Evolutionary conservation across 2,888 invertebrate species (phyloP).

Genomic region (Timandra comae): DNA sequence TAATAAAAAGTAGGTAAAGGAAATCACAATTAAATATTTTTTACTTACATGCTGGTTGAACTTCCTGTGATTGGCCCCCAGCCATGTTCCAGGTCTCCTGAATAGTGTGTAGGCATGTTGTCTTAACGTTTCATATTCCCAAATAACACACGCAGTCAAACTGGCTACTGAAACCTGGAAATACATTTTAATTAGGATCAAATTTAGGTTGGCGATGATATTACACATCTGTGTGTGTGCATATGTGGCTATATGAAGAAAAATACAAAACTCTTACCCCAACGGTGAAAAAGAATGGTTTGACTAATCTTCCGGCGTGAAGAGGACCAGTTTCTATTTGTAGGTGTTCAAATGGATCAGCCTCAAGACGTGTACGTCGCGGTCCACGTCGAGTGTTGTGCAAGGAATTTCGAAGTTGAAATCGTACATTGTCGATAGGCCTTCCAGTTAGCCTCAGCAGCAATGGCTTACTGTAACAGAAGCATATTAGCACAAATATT

Average conservation of each 20-base stretch:
- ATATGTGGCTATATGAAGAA: no score
- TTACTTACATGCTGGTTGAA: conserved; percentile 23
- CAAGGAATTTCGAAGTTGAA: conserved; percentile 51
- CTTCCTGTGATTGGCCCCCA: conserved; percentile 65
- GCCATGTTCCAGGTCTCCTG: conserved; percentile 69
- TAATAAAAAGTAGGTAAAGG: no score
- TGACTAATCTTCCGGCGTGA: conserved; percentile 66
- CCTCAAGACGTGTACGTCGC: conserved; percentile 36
- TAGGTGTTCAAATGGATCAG: conserved; percentile 58
- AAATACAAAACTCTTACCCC: no score
- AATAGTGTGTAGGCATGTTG: conserved; percentile 74
- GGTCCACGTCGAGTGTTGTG: conserved; percentile 45
- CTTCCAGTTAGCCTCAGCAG: conserved; percentile 32
- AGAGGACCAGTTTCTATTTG: conserved; percentile 61
- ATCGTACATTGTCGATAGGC: conserved; percentile 28
- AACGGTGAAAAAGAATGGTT: conserved; percentile 80
- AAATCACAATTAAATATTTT: no score
- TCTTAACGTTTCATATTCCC: conserved; percentile 88
- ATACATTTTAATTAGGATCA: not conserved
- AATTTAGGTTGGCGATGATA: no score
- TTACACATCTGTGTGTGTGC: no score
- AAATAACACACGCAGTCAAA: conserved; percentile 86
- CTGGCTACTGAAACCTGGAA: conserved; percentile 81
- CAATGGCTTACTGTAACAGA: conserved; percentile 33
- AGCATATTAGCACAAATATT: not conserved